phyloP scores from a whole-genome alignment of 2,113 vertebrate genomes.

The Oncorhynchus masou region DNA sequence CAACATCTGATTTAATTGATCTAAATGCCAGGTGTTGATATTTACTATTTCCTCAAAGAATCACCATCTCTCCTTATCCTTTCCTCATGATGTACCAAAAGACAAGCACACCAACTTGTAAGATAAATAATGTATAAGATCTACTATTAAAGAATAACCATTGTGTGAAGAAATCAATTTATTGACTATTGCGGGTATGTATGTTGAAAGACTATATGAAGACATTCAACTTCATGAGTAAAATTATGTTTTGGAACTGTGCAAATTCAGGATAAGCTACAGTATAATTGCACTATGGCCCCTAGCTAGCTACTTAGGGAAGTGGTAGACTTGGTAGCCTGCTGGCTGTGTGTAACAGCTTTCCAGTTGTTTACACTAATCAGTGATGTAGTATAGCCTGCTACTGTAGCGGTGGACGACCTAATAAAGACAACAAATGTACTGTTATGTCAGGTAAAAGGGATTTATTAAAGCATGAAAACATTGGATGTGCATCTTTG shows the following conservation, averaged over 20 bases:
- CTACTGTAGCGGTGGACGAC: not conserved
- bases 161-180: not conserved
- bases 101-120: not conserved
- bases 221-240: too few relatives aligned
- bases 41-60: not conserved
- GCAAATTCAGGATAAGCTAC: too few relatives aligned
- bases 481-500: not conserved
- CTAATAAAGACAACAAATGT: not conserved
- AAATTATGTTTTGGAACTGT: too few relatives aligned
- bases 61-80: not conserved
- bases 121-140: not conserved
- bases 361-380: too few relatives aligned
- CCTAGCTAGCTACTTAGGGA: too few relatives aligned
- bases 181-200: not conserved
- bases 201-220: too few relatives aligned
- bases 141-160: not conserved
- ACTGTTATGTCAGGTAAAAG: not conserved
- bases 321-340: too few relatives aligned
- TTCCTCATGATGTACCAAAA: not conserved
- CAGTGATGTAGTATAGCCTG: too few relatives aligned
- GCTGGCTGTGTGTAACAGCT: too few relatives aligned
- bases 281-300: too few relatives aligned
- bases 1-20: not conserved
- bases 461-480: constrained; percentile 6
- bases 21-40: not conserved